Evolutionary conservation across 92 coral and sea anemone genomes (phyloP), one percentile per base, ranked within the genome.

Genomic region (Porites evermanni): DNA sequence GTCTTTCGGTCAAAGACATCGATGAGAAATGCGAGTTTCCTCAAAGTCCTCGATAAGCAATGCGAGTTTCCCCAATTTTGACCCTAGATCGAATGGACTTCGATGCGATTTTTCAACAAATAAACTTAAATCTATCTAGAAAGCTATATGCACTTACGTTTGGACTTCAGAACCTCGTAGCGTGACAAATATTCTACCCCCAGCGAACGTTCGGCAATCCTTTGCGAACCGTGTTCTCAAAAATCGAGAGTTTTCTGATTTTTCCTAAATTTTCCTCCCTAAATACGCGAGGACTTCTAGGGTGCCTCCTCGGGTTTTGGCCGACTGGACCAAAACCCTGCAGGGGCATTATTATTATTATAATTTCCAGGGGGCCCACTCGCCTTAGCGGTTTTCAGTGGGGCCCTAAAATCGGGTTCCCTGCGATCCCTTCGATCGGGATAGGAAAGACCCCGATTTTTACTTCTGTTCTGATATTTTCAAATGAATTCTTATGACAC

Each of bases 231-330:
- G 56, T 72, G 87, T 82, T 82, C 72, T 82, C 67, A 72, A 60
- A 82, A 80, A 53, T 72, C 65, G n/a, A 80, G 85, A 70, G 24
- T 82, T 72, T 70, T 69, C 21, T 26, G 38, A 51, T n/a, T 20
- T 8, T 61, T 63, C 21, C 66, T 63, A 21, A n/a, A 44, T 71
- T 50, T 70, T 75, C 78, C 70, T 72, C 87, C 65, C 87, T 70
- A n/a, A 72, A 47, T 81, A 81, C 63, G 85, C 77, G 85, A 69
- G 77, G 85, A 32, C 67, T 69, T 68, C 77, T 50, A 81, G 75
- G 77, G 64, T 81, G 85, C 85, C 85, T 81, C 85, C 85, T 81
- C 77, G 77, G 77, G 85, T 54, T 77, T 77, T 77, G 81, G 67
- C 81, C 44, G 77, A 68, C 77, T 81, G 85, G 85, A 77, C 75